Base-by-base conservation (phyloP, 2,888 invertebrate species). In the Drosophila limbata region DNA sequence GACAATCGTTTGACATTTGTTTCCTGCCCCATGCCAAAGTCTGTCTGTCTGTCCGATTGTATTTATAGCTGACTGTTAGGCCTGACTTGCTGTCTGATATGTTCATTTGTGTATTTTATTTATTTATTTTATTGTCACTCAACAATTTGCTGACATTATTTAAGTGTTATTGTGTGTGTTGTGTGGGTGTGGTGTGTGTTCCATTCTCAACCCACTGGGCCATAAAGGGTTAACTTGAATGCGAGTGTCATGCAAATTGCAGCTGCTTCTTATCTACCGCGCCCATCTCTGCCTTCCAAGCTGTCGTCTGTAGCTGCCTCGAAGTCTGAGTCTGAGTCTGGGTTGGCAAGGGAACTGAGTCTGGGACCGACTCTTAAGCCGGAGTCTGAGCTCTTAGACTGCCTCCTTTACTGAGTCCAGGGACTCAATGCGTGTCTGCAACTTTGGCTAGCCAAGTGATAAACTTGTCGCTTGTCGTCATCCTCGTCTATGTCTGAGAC, bases 401-500 rank as follows among this genome's bases (percentile, higher is more conserved):
- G 48, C 9, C 21, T 40, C 37, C 31, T 35, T 47, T 33, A n/a
- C n/a, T 44, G 19, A 6, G 55, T n/a, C 5, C 35, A 25, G 25
- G 33, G n/a, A 21, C 60, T 57, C 57, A 40, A 42, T 76, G 73
- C 81, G 69, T 77, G 74, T 79, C 71, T 72, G 65, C 70, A 69
- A 66, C 71, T 65, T 64, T 66, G 77, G 79, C 69, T 73, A 59
- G 75, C 64, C 74, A 84, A 81, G 84, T 81, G 84, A 84, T 84
- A 84, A 84, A 86, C 81, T 84, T 84, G 84, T 84, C 86, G 84
- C 79, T 77, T 86, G 84, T 84, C 83, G 53, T 73, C 77, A 63
- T 55, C 57, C 62, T 56, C 63, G 77, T 70, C 77, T 61, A 47
- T 21, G 56, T 57, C 56, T 50, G 31, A 19, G 21, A 44, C 51